These are phyloP conservation scores for Polydrusus cervinus DNA, from an alignment of 2,888 invertebrate species.

Conservation along the genomic window DNA sequence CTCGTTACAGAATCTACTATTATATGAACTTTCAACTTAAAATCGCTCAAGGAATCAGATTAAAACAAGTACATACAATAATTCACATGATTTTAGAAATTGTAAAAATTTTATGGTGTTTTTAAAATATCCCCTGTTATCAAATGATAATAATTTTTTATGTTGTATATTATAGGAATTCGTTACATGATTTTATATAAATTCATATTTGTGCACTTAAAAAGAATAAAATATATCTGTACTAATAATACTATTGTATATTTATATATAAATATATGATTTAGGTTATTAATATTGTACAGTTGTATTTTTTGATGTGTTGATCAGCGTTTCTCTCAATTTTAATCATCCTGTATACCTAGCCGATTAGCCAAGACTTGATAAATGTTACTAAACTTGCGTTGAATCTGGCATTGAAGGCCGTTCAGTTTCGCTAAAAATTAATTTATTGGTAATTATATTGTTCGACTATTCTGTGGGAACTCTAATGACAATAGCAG, in stretches of 20 bases:
- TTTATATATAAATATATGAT: conserved; percentile 65
- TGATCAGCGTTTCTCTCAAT: neutral
- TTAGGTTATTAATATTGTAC: conserved; percentile 58
- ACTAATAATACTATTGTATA: conserved; percentile 64
- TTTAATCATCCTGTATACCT: neutral
- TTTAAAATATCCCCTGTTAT: conserved; percentile 34
- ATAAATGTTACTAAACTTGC: too few relatives aligned
- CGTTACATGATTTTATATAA: conserved; percentile 60
- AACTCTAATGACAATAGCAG: too few relatives aligned
- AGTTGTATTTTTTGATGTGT: conserved; percentile 11
- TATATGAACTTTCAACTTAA: too few relatives aligned
- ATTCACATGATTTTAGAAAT: neutral
- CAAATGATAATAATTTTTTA: conserved; percentile 41
- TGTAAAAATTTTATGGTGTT: conserved; percentile 15
- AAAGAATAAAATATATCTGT: conserved; percentile 59
- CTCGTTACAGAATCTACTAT: too few relatives aligned
- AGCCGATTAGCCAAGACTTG: too few relatives aligned
- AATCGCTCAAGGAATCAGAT: too few relatives aligned
- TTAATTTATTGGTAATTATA: too few relatives aligned
- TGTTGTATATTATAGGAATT: conserved; percentile 45
- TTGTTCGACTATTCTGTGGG: too few relatives aligned
- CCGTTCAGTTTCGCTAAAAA: too few relatives aligned
- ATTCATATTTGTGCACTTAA: conserved; percentile 60
- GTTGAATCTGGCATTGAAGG: too few relatives aligned
- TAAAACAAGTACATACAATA: too few relatives aligned